phyloP scores from a whole-genome alignment of 2,113 vertebrate species.

The Scopus umbretta region DNA sequence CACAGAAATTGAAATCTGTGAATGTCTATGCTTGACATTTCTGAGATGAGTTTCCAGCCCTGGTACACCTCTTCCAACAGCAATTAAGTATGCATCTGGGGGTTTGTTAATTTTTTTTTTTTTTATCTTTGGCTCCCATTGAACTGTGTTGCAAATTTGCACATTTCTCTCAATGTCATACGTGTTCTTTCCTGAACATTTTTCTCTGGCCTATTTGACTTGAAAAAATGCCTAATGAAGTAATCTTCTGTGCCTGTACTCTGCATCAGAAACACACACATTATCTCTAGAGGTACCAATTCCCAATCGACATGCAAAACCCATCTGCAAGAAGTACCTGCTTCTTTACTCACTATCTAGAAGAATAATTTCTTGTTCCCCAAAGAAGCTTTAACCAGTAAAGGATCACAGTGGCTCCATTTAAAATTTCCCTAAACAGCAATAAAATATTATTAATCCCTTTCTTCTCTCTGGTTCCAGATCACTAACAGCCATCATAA shows the following conservation, averaged over 20 bases:
- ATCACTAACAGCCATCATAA: constrained; percentile 4
- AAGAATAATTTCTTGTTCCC: background rate
- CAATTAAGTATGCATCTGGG: background rate
- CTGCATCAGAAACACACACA: background rate
- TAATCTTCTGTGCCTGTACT: background rate
- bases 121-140: background rate
- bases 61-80: background rate
- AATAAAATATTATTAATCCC: constrained; percentile 40
- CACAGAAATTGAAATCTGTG: background rate
- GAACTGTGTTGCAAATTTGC: background rate
- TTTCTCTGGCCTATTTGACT: background rate
- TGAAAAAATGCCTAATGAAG: background rate
- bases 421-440: constrained; percentile 29
- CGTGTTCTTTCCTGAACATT: background rate
- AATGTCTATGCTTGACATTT: background rate
- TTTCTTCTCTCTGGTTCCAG: background rate
- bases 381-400: background rate
- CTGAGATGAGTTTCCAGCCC: background rate
- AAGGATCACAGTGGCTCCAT: background rate
- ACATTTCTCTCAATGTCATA: background rate
- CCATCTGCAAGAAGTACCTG: background rate
- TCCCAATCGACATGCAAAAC: background rate
- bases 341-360: background rate
- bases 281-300: background rate
- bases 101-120: background rate